Evolutionary conservation across 2,113 vertebrate genomes (phyloP).

Genomic region (Willisornis vidua): DNA sequence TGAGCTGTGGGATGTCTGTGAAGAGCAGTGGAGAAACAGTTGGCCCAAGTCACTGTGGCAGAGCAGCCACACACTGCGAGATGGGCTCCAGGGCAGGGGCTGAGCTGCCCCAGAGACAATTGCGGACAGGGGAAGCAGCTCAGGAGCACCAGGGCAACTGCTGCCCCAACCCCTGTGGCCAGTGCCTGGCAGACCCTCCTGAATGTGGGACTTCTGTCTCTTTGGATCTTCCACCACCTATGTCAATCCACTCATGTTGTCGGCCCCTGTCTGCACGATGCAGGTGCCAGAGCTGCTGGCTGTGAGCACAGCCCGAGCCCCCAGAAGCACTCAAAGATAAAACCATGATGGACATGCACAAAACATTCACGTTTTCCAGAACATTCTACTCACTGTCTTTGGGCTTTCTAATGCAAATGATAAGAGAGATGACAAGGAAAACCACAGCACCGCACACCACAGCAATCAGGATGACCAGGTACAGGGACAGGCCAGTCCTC

Average conservation of each 20-base stretch:
- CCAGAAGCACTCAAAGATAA: neutral
- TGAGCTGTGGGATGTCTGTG: neutral
- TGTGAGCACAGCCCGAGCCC: neutral
- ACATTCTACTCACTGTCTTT: neutral
- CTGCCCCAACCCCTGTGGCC: rapidly evolving
- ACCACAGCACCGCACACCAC: neutral
- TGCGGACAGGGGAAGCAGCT: neutral
- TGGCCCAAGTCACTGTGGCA: neutral
- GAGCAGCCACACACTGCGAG: neutral
- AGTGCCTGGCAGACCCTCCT: neutral
- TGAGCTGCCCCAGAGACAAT: rapidly evolving
- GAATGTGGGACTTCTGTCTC: neutral
- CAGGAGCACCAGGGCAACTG: neutral
- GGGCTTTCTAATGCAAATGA: neutral
- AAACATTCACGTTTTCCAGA: neutral
- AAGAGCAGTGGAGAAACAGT: neutral
- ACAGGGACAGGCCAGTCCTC: neutral
- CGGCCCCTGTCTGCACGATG: rapidly evolving
- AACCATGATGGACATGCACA: neutral
- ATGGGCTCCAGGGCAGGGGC: neutral
- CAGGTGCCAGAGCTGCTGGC: neutral
- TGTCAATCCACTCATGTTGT: rapidly evolving
- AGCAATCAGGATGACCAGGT: conserved; percentile 14
- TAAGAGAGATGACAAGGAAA: neutral
- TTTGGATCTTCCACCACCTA: neutral